Evolutionary conservation across 2,797 vertebrate genomes (phyloP).

Genomic region (Picus viridis): DNA sequence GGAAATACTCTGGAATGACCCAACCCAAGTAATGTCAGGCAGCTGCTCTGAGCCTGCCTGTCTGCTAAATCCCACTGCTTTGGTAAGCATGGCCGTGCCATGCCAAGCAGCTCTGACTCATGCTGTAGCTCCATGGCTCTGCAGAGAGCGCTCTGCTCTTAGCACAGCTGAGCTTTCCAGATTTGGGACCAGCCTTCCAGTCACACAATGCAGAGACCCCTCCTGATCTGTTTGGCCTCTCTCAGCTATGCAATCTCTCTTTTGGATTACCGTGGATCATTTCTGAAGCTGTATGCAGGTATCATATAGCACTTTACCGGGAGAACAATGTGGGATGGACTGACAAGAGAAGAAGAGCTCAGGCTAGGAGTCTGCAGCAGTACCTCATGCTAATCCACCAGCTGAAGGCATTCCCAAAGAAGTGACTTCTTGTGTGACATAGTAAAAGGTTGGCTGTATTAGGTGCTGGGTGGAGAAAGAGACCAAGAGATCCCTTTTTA

Average conservation of each 20-base stretch:
- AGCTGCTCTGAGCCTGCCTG: not conserved
- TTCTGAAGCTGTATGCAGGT: constrained; percentile 12
- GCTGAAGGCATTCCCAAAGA: not conserved
- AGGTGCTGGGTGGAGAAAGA: not conserved
- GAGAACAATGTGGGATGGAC: not conserved
- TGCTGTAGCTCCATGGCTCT: not conserved
- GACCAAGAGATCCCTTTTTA: not conserved
- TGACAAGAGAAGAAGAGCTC: not conserved
- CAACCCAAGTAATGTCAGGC: not conserved
- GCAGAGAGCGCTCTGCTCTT: not conserved
- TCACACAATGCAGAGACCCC: not conserved
- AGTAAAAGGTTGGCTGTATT: not conserved
- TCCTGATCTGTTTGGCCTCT: not conserved
- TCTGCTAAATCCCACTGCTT: not conserved
- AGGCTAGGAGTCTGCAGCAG: not conserved
- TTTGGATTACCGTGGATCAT: not conserved
- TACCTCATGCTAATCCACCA: not conserved
- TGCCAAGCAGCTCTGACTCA: not conserved
- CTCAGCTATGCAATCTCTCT: constrained; percentile 49
- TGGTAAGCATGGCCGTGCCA: not conserved
- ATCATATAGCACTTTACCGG: not conserved
- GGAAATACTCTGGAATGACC: not conserved
- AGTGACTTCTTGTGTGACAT: not conserved
- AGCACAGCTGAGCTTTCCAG: constrained; percentile 16
- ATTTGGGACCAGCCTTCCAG: constrained; percentile 1